These are phyloP conservation scores for Misgurnus anguillicaudatus DNA, from an alignment of 2,113 vertebrate genomes.

Conservation along the genomic window DNA sequence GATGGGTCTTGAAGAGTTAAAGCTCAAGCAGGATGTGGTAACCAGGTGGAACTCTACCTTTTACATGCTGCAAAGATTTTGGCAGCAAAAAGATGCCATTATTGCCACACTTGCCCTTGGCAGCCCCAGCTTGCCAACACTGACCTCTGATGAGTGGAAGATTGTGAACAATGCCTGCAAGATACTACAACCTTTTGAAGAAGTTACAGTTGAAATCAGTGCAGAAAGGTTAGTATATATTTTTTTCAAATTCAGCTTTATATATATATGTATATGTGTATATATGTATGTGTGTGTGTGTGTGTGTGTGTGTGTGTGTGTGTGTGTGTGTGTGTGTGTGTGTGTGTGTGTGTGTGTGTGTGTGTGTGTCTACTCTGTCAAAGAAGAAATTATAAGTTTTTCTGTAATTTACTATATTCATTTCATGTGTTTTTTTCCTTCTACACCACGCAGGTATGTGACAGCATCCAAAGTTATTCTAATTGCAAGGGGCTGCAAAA, in stretches of 20 bases:
- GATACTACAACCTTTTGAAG: not conserved
- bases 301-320: no score
- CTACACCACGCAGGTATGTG: not conserved
- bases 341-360: no score
- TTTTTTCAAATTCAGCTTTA: not conserved
- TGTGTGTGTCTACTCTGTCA: not conserved
- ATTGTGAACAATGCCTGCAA: not conserved
- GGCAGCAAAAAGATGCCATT: not conserved
- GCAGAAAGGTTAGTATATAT: not conserved
- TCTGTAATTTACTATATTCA: not conserved
- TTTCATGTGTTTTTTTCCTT: not conserved
- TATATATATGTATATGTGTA: not conserved
- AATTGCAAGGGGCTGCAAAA: slow-evolving; percentile 4
- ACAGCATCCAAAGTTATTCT: not conserved
- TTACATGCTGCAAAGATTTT: not conserved
- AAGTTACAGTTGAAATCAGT: not conserved
- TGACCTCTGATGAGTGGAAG: not conserved
- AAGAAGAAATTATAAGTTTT: not conserved
- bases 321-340: no score
- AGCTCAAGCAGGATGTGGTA: not conserved
- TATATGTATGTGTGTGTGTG: no score
- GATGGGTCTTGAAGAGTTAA: not conserved
- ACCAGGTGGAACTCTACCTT: not conserved
- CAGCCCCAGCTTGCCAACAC: not conserved
- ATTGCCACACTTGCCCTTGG: not conserved